phyloP scores from a whole-genome alignment of 2,797 vertebrate genomes.

The Acanthis flammea region DNA sequence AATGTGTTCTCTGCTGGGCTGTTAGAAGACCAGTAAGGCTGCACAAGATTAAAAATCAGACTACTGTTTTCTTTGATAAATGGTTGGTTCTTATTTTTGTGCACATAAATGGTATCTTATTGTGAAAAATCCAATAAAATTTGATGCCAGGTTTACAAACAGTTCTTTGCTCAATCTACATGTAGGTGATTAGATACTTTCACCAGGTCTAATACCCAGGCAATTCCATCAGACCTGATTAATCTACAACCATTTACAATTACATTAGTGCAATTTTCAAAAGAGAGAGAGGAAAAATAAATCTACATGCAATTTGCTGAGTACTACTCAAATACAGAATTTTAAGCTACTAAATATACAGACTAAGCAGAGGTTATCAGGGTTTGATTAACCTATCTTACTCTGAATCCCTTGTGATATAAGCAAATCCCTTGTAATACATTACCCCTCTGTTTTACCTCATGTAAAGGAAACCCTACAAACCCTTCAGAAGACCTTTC shows the following conservation, averaged over 20 bases:
- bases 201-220: background rate
- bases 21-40: background rate
- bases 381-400: background rate
- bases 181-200: background rate
- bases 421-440: background rate
- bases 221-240: background rate
- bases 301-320: background rate
- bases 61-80: conserved; percentile 12
- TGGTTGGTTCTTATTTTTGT: background rate
- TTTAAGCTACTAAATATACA: background rate
- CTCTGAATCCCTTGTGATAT: background rate
- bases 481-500: background rate
- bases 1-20: background rate
- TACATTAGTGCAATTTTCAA: background rate
- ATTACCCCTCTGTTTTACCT: background rate
- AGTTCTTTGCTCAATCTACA: background rate
- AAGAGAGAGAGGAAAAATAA: background rate
- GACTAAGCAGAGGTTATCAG: background rate
- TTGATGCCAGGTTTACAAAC: background rate
- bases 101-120: conserved; percentile 4
- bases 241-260: conserved; percentile 18
- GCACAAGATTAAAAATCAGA: background rate
- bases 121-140: conserved; percentile 22
- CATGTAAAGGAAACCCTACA: rapidly evolving
- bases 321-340: background rate